phyloP scores from a whole-genome alignment of 2,888 invertebrate species.

The Alitta virens region DNA sequence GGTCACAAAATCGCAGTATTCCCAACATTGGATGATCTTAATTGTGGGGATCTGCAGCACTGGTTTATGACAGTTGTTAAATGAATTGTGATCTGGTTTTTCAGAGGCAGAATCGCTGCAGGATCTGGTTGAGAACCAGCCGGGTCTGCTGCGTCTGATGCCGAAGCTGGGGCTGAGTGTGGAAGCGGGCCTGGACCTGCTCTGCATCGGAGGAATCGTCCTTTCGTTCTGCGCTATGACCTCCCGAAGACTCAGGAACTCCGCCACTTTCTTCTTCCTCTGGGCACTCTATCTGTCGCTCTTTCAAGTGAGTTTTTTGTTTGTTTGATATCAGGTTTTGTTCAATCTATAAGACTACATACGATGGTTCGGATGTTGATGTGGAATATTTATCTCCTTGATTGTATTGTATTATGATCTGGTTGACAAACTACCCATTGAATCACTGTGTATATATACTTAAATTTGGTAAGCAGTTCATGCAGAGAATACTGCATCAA shows the following conservation, averaged over 20 bases:
- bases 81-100: neutral
- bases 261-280: slow-evolving; percentile 65
- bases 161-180: slow-evolving; percentile 67
- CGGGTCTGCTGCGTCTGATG: slow-evolving; percentile 68
- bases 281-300: slow-evolving; percentile 73
- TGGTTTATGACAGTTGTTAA: too few relatives aligned
- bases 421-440: too few relatives aligned
- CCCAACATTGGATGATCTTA: too few relatives aligned
- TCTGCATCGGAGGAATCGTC: slow-evolving; percentile 66
- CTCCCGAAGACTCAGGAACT: slow-evolving; percentile 55
- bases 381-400: neutral
- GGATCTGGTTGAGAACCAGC: slow-evolving; percentile 59
- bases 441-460: neutral
- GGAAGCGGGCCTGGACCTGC: slow-evolving; percentile 69
- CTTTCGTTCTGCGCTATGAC: slow-evolving; percentile 67
- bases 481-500: too few relatives aligned
- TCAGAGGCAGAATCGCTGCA: slow-evolving; percentile 29
- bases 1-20: too few relatives aligned
- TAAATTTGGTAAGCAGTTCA: too few relatives aligned
- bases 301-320: slow-evolving; percentile 64
- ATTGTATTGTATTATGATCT: neutral
- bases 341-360: neutral
- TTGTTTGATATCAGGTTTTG: neutral
- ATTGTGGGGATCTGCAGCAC: too few relatives aligned
- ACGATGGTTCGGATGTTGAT: neutral